A percentile compares a stretch with the other conserved stretches of the same genome.
These are phyloP conservation scores for Esox lucius DNA, from an alignment of 2,797 vertebrate genomes.

Conservation along the genomic window DNA sequence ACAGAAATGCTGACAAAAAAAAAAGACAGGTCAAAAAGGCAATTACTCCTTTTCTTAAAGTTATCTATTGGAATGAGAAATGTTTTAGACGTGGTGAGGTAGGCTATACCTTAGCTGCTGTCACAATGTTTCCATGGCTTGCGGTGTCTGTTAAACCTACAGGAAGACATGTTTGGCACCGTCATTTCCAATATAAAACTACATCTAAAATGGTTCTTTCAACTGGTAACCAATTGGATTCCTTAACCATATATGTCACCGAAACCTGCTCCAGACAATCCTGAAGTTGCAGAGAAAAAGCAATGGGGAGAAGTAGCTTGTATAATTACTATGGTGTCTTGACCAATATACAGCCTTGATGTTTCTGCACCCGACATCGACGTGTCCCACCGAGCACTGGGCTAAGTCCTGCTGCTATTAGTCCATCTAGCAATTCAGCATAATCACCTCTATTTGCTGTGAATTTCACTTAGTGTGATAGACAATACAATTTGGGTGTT, in stretches of 20 bases:
- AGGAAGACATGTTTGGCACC: constrained; percentile 65
- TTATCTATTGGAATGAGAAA: constrained; percentile 73
- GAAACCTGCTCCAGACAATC: neutral
- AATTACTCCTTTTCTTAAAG: constrained; percentile 73
- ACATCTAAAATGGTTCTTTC: constrained; percentile 49
- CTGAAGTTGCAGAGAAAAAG: neutral
- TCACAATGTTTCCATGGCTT: constrained; percentile 51
- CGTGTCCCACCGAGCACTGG: neutral
- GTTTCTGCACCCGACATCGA: constrained; percentile 65
- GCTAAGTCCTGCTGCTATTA: neutral
- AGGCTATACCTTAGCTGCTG: constrained; percentile 61
- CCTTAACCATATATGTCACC: constrained; percentile 19
- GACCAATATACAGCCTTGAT: constrained; percentile 12
- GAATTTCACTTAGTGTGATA: too few relatives aligned
- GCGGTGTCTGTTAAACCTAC: constrained; percentile 45
- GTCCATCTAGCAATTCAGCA: neutral
- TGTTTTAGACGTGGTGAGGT: constrained; percentile 65
- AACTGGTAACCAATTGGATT: constrained; percentile 41
- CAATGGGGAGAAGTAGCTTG: neutral
- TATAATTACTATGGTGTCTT: constrained; percentile 11
- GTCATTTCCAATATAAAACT: constrained; percentile 49
- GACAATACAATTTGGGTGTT: neutral
- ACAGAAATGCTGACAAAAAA: constrained; percentile 62
- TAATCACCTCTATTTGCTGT: too few relatives aligned
- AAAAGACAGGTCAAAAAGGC: constrained; percentile 76